These are phyloP conservation scores for Fulmarus glacialis DNA, from an alignment of 2,113 vertebrate genomes.

Conservation along the genomic window DNA sequence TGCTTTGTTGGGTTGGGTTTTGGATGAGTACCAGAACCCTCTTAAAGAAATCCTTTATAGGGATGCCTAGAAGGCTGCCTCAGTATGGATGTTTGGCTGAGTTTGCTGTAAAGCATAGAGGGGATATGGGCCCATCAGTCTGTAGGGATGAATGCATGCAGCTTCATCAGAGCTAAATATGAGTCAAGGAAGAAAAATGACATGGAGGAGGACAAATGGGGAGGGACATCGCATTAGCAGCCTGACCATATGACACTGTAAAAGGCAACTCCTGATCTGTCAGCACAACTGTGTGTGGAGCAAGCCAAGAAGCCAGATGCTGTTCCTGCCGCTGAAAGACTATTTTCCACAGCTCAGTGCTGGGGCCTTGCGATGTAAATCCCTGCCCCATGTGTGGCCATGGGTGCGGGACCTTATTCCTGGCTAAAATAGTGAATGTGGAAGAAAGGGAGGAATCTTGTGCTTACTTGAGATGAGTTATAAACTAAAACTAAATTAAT, in stretches of 20 bases:
- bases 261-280: conserved; percentile 62
- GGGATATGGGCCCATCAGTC: not conserved
- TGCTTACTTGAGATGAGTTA: not conserved
- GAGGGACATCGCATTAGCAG: conserved; percentile 40
- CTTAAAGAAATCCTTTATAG: fast-evolving
- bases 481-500: not conserved
- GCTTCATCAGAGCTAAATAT: not conserved
- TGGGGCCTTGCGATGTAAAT: conserved; percentile 18
- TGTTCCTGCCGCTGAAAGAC: not conserved
- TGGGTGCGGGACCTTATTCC: not conserved
- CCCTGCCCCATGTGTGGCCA: conserved; percentile 42
- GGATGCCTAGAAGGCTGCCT: not conserved
- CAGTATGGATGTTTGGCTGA: not conserved
- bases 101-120: not conserved
- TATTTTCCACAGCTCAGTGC: not conserved
- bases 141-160: not conserved
- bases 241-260: not conserved
- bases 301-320: conserved; percentile 59
- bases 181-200: conserved; percentile 37
- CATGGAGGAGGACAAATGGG: conserved; percentile 22
- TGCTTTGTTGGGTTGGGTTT: not conserved
- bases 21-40: not conserved
- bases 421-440: not conserved
- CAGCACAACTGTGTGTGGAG: conserved; percentile 13
- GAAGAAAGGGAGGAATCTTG: not conserved